phyloP scores from a whole-genome alignment of 2,888 invertebrate species.

The Leucoma salicis region DNA sequence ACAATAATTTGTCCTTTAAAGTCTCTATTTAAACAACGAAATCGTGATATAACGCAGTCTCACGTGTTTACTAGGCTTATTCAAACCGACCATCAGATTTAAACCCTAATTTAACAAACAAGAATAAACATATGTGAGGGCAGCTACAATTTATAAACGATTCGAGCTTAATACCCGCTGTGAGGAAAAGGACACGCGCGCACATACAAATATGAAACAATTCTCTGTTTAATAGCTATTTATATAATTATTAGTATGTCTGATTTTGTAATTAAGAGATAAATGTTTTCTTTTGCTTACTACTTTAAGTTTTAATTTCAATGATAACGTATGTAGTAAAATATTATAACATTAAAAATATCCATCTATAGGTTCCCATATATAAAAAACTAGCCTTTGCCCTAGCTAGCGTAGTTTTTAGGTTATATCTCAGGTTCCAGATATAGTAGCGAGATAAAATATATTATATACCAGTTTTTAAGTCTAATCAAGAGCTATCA shows the following conservation, averaged over 20 bases:
- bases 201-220: conserved; percentile 10
- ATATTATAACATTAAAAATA: no score
- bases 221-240: conserved; percentile 2
- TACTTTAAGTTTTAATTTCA: background rate
- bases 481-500: no score
- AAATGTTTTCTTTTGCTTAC: background rate
- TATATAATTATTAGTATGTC: no score
- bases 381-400: no score
- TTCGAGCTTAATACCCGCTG: conserved; percentile 49
- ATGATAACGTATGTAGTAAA: background rate
- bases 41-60: background rate
- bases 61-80: background rate
- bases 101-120: conserved; percentile 8
- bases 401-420: no score
- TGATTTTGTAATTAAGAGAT: no score
- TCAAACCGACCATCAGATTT: background rate
- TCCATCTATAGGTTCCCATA: no score
- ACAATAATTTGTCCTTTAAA: no score
- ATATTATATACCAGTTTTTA: no score
- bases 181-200: conserved; percentile 47
- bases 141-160: conserved; percentile 48
- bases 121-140: conserved; percentile 13
- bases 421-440: no score
- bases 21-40: background rate
- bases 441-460: no score